phyloP scores from a whole-genome alignment of 2,797 vertebrate genomes.

The Acanthornis magna region DNA sequence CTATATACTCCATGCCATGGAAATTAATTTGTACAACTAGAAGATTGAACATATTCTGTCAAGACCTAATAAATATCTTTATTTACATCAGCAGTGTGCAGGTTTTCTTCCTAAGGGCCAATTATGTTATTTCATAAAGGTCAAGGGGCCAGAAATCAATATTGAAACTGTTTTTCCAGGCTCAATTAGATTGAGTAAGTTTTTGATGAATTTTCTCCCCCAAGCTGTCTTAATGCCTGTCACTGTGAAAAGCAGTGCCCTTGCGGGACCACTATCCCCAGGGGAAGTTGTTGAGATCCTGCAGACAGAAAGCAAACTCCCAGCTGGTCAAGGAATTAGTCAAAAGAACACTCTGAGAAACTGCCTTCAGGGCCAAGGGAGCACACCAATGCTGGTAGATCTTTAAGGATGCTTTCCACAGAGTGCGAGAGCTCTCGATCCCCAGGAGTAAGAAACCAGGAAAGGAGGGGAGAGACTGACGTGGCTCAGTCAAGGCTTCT shows the following conservation, averaged over 20 bases:
- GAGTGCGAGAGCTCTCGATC: not conserved
- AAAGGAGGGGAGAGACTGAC: not conserved
- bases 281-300: not conserved
- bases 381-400: not conserved
- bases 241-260: not conserved
- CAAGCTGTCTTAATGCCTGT: not conserved
- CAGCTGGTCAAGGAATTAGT: not conserved
- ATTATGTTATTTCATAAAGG: slow-evolving; percentile 18
- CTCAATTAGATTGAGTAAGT: not conserved
- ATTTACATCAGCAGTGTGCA: not conserved
- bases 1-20: not conserved
- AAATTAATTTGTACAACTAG: not conserved
- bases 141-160: slow-evolving; percentile 5
- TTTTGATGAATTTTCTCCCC: not conserved
- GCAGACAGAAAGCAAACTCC: not conserved
- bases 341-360: not conserved
- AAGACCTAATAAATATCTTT: slow-evolving; percentile 18
- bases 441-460: not conserved
- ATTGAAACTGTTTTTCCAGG: slow-evolving; percentile 15
- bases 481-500: not conserved
- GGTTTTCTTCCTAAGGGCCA: not conserved
- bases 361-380: not conserved
- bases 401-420: not conserved
- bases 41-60: not conserved
- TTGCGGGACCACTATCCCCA: not conserved